Conservation (phyloP, 2,113 vertebrate genomes). For the Garra rufa region DNA sequence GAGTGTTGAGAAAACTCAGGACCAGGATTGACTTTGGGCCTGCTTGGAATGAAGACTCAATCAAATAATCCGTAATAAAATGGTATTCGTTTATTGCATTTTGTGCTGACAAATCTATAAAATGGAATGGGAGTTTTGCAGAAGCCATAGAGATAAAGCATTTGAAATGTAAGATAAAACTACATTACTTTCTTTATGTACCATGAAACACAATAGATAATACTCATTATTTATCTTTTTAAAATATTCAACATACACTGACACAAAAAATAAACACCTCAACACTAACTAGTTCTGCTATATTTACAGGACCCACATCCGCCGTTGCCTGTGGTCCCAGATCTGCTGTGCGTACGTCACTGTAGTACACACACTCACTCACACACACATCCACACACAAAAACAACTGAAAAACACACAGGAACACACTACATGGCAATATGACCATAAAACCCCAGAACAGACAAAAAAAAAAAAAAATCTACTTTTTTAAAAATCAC, state of each 20-base stretch:
- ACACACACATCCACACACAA: conserved; percentile 73
- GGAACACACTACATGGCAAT: conserved; percentile 83
- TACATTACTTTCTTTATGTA: conserved; percentile 79
- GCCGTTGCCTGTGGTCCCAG: conserved; percentile 64
- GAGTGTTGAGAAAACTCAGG: not conserved
- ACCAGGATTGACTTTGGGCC: not conserved
- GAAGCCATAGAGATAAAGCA: conserved; percentile 93
- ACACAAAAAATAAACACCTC: conserved; percentile 91
- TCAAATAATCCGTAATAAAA: conserved; percentile 90
- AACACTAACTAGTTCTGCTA: conserved; percentile 87
- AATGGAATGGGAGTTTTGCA: conserved; percentile 93
- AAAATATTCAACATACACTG: conserved; percentile 82
- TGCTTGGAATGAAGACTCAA: conserved; percentile 62
- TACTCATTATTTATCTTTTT: conserved; percentile 73
- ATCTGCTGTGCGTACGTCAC: conserved; percentile 52
- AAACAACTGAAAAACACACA: conserved; percentile 82
- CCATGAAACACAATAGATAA: conserved; percentile 88
- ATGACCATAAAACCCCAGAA: conserved; percentile 77
- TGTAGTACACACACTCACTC: conserved; percentile 71
- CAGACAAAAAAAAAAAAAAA: conserved; percentile 51
- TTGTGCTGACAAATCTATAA: conserved; percentile 99
- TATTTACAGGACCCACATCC: conserved; percentile 82
- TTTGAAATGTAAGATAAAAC: conserved; percentile 93
- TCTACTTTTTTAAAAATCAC: not conserved
- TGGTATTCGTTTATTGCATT: conserved; percentile 99